A percentile compares a stretch with the other conserved stretches of the same genome.
Conservation (phyloP, 2,113 vertebrate species). For the Hippolais icterina region DNA sequence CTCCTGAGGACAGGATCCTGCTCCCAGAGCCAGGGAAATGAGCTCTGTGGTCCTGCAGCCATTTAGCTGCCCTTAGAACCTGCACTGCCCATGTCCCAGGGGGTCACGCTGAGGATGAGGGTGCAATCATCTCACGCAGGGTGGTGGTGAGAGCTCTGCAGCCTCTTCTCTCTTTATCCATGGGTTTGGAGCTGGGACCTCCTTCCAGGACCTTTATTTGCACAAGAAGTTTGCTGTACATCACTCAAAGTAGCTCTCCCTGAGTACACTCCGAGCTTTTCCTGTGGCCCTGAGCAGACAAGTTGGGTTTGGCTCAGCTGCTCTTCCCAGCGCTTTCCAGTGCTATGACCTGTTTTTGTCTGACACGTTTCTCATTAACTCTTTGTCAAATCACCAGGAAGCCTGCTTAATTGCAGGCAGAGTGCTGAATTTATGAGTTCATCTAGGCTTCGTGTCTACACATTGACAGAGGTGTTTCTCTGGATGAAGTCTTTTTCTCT, state of each 20-base stretch:
- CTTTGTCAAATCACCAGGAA: constrained; percentile 46
- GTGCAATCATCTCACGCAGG: not conserved
- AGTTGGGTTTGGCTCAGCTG: not conserved
- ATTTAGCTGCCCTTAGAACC: not conserved
- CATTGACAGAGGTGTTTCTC: constrained; percentile 63
- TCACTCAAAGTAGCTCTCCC: not conserved
- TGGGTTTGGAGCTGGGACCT: not conserved
- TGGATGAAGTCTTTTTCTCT: constrained; percentile 41
- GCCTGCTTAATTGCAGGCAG: constrained; percentile 48
- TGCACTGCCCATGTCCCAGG: not conserved
- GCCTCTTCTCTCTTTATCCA: not conserved
- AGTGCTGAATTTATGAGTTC: constrained; percentile 62
- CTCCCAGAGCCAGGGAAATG: not conserved
- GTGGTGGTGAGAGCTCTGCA: not conserved
- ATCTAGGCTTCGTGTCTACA: constrained; percentile 34
- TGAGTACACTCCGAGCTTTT: not conserved
- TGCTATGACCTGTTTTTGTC: not conserved
- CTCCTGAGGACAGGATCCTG: not conserved
- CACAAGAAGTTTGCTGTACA: not conserved
- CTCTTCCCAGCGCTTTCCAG: not conserved
- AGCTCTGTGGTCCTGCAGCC: not conserved
- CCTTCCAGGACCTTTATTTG: not conserved
- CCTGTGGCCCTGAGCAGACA: not conserved
- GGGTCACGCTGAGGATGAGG: accelerated
- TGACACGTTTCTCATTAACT: constrained; percentile 46